Evolutionary conservation across 2,113 vertebrate species (phyloP).

Genomic region (Arvicanthis niloticus): DNA sequence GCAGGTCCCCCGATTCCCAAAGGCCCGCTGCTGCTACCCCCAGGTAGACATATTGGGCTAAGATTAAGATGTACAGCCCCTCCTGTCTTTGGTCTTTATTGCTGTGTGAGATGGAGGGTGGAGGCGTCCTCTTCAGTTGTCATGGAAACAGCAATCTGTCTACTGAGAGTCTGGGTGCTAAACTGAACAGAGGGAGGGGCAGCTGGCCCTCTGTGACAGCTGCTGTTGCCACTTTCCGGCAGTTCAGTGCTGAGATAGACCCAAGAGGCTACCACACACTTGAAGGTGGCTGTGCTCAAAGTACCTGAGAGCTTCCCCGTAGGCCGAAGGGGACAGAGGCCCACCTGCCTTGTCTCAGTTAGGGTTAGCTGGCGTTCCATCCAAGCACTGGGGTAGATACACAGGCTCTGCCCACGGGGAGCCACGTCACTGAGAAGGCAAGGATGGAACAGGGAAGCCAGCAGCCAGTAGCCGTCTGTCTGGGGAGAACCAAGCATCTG

Average conservation of each 20-base stretch:
- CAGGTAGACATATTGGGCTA: background rate
- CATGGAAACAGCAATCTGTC: slow-evolving; percentile 50
- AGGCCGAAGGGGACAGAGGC: background rate
- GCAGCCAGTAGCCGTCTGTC: background rate
- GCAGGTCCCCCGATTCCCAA: background rate
- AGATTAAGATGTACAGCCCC: background rate
- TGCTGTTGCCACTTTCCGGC: slow-evolving; percentile 13
- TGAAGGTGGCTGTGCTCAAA: background rate
- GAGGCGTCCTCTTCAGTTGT: slow-evolving; percentile 53
- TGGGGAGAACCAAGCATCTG: background rate
- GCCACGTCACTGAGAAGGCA: background rate
- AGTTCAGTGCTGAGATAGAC: background rate
- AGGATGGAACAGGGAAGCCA: background rate
- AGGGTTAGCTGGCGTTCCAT: background rate
- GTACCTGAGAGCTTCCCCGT: background rate
- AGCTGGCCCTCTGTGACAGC: slow-evolving; percentile 6
- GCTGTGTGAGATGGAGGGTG: slow-evolving; percentile 37
- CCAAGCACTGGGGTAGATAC: background rate
- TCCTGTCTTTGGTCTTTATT: background rate
- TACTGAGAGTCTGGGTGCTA: slow-evolving; percentile 28
- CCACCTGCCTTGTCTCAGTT: background rate
- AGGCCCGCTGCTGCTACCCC: background rate
- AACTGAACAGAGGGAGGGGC: slow-evolving; percentile 46
- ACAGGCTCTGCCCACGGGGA: background rate
- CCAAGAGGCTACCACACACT: background rate